Base-by-base conservation (phyloP, 2,113 vertebrate genomes). In the Strix aluco region DNA sequence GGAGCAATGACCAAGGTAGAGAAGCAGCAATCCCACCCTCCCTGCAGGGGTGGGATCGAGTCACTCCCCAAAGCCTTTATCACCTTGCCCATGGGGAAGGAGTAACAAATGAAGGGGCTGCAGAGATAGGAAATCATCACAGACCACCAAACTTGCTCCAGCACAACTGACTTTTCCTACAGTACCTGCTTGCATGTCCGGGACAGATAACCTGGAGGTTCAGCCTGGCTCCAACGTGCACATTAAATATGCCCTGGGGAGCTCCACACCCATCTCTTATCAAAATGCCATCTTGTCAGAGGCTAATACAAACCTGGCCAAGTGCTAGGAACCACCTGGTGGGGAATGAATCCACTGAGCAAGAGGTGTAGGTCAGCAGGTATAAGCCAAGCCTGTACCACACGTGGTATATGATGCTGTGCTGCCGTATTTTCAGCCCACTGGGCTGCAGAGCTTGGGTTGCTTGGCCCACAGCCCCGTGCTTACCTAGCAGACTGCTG, bases 301-400 rank as follows among this genome's bases (percentile, higher is more conserved):
- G 16, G 25, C 29, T 47, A 21, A 42, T 19, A 25, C 15, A 52
- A 52, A 30, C 44, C 7, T 36, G 34, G 11, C 58, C 54, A 40
- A 46, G 29, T 19, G 20, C 23, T 52, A 27, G 40, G 30, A 80
- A 30, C 51, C 1, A 2, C 2, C 1, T 1, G 0, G 15, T 17
- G n/a, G 47, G n/a, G 20, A 66, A 42, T 8, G 13, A 30, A 55
- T 16, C 30, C 17, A 21, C 34, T 55, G 72, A 72, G 72, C 22
- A 20, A 19, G 42, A 27, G 40, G 4, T 36, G 36, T 25, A 25
- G 20, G 54, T 55, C 73, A 27, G 52, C 5, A 30, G 26, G 40
- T 49, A 9, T 25, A 49, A 61, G 51, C 29, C 17, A 16, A 46
- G 32, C 38, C 74, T 16, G 36, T 23, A 23, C 13, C 20, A 27